A percentile compares a stretch with the other conserved stretches of the same genome.
phyloP scores from a whole-genome alignment of 1,140 invertebrate species.

The Telenomus remus region DNA sequence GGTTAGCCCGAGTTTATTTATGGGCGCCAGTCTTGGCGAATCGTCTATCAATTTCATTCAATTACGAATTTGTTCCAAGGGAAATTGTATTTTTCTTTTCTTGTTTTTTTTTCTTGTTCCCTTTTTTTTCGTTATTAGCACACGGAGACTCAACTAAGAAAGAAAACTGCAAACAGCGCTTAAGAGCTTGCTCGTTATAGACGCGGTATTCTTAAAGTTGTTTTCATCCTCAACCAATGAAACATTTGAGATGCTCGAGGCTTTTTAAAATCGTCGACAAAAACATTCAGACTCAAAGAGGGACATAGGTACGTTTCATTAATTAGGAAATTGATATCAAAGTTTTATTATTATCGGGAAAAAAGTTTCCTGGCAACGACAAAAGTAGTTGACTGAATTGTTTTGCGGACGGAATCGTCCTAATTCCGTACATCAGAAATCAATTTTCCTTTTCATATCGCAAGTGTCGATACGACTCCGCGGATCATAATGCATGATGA shows the following conservation, averaged over 20 bases:
- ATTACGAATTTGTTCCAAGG: conserved; percentile 13
- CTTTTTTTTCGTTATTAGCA: too few species aligned
- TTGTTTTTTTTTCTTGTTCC: not conserved
- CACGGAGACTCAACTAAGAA: too few species aligned
- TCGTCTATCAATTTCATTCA: conserved; percentile 33
- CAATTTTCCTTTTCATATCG: conserved; percentile 48
- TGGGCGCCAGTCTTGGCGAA: not conserved
- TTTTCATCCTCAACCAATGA: too few species aligned
- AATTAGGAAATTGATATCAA: too few species aligned
- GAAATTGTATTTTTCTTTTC: not conserved
- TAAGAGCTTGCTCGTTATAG: too few species aligned
- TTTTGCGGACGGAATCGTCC: conserved; percentile 5
- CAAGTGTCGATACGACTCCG: conserved; percentile 24
- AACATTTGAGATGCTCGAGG: too few species aligned
- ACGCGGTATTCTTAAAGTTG: too few species aligned
- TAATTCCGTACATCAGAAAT: conserved; percentile 32
- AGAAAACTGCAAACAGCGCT: too few species aligned
- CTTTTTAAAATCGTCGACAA: too few species aligned
- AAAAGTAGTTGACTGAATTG: conserved; percentile 12
- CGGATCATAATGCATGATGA: conserved; percentile 47
- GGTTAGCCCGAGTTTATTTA: conserved; percentile 19
- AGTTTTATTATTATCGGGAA: too few species aligned
- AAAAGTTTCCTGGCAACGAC: conserved; percentile 11
- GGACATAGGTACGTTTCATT: too few species aligned
- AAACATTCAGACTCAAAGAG: too few species aligned